phyloP scores from a whole-genome alignment of 2,888 invertebrate species.

The Portevinia maculata region DNA sequence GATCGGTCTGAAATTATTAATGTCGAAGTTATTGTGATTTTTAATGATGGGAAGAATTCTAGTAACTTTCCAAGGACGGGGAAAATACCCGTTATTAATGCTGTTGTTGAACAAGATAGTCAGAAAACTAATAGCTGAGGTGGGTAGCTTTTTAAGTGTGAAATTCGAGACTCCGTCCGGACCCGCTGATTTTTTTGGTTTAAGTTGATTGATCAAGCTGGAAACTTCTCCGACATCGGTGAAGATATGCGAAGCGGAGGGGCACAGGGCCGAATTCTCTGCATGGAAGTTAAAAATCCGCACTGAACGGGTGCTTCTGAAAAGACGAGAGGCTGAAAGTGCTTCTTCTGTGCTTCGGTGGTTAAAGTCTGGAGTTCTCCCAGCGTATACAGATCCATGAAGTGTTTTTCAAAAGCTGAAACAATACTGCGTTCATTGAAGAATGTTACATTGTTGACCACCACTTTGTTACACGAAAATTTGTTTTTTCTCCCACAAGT shows the following conservation, averaged over 20 bases:
- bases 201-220: not conserved
- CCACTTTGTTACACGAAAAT: too few species aligned
- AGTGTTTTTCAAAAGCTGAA: too few species aligned
- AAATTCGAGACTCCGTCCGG: conserved; percentile 43
- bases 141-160: conserved; percentile 28
- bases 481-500: too few species aligned
- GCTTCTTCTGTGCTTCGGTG: too few species aligned
- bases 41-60: conserved; percentile 9
- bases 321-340: not conserved
- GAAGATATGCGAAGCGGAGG: not conserved
- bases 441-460: too few species aligned
- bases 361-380: too few species aligned
- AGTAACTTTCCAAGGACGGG: not conserved
- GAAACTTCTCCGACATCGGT: not conserved
- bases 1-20: conserved; percentile 26
- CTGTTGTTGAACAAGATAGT: conserved; percentile 56
- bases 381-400: too few species aligned
- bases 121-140: conserved; percentile 4
- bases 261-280: too few species aligned
- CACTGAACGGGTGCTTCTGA: too few species aligned
- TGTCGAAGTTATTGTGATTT: not conserved
- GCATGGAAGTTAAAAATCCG: too few species aligned
- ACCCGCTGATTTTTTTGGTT: not conserved
- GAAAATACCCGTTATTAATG: conserved; percentile 41
- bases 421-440: too few species aligned